phyloP scores from a whole-genome alignment of 2,888 invertebrate species.

The Pelosia muscerda region DNA sequence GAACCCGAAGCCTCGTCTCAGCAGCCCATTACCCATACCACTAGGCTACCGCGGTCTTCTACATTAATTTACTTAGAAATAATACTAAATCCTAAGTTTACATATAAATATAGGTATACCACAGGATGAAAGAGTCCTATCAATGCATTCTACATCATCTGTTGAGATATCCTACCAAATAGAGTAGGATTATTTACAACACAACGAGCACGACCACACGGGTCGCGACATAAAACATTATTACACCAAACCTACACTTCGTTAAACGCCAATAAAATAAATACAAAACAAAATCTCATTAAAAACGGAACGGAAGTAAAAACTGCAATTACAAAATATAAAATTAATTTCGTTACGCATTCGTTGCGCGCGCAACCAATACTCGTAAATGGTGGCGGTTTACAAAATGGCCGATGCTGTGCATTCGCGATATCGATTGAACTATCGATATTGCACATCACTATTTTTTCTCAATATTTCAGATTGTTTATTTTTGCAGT shows the following conservation, averaged over 20 bases:
- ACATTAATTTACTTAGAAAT: too few species aligned
- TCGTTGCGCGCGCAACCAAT: slow-evolving; percentile 54
- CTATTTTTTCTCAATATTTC: slow-evolving; percentile 26
- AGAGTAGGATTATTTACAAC: slow-evolving; percentile 15
- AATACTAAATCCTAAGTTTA: too few species aligned
- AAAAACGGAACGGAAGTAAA: slow-evolving; percentile 66
- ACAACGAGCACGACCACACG: slow-evolving; percentile 40
- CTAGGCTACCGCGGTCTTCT: too few species aligned
- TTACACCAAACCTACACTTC: slow-evolving; percentile 47
- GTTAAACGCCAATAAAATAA: slow-evolving; percentile 57
- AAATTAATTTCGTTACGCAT: slow-evolving; percentile 67
- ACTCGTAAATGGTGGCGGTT: slow-evolving; percentile 59
- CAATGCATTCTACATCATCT: background rate
- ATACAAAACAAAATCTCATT: slow-evolving; percentile 69
- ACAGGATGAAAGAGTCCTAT: too few species aligned
- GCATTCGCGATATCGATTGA: slow-evolving; percentile 54
- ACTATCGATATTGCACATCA: slow-evolving; percentile 20
- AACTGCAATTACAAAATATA: slow-evolving; percentile 75
- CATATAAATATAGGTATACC: background rate
- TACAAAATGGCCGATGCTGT: slow-evolving; percentile 52
- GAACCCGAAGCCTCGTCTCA: too few species aligned
- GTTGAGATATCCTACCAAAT: background rate
- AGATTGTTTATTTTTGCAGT: background rate
- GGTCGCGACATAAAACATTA: slow-evolving; percentile 46
- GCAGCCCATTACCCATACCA: too few species aligned